phyloP scores from a whole-genome alignment of 2,113 vertebrate genomes.

The Nothobranchius furzeri region DNA sequence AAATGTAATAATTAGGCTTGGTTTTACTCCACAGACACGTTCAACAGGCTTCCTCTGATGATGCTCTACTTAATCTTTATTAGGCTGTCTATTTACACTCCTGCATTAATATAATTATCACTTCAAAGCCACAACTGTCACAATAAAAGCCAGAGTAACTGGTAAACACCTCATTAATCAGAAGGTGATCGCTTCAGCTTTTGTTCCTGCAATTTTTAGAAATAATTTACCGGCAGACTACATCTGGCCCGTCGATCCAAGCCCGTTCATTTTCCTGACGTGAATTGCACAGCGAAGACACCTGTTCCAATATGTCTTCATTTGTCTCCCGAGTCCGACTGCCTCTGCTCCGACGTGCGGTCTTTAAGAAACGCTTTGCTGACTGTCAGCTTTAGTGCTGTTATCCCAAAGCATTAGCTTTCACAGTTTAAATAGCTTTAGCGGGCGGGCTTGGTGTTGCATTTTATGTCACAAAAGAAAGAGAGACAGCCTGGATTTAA shows the following conservation, averaged over 20 bases:
- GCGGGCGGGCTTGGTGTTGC: slow-evolving; percentile 28
- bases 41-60: slow-evolving; percentile 26
- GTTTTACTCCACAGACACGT: slow-evolving; percentile 24
- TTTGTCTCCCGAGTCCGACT: slow-evolving; percentile 47
- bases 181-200: slow-evolving; percentile 43
- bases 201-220: slow-evolving; percentile 33
- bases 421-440: slow-evolving; percentile 66
- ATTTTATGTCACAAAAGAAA: slow-evolving; percentile 49
- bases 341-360: slow-evolving; percentile 22
- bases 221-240: slow-evolving; percentile 8
- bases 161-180: slow-evolving; percentile 51
- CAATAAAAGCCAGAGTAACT: slow-evolving; percentile 34
- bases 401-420: slow-evolving; percentile 65
- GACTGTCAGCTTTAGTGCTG: slow-evolving; percentile 59
- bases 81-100: slow-evolving; percentile 42
- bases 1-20: slow-evolving; percentile 15
- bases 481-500: slow-evolving; percentile 49
- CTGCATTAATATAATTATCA: slow-evolving; percentile 51
- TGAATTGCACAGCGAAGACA: slow-evolving; percentile 41
- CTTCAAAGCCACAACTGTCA: slow-evolving; percentile 44
- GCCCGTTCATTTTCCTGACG: slow-evolving; percentile 54
- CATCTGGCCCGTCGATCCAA: slow-evolving; percentile 41
- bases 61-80: slow-evolving; percentile 38
- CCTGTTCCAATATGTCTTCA: slow-evolving; percentile 59
- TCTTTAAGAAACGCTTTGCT: slow-evolving; percentile 44